A percentile compares a stretch with the other conserved stretches of the same genome.
These are phyloP conservation scores for Cirrhinus mrigala DNA, from an alignment of 2,797 vertebrate genomes.

Conservation along the genomic window DNA sequence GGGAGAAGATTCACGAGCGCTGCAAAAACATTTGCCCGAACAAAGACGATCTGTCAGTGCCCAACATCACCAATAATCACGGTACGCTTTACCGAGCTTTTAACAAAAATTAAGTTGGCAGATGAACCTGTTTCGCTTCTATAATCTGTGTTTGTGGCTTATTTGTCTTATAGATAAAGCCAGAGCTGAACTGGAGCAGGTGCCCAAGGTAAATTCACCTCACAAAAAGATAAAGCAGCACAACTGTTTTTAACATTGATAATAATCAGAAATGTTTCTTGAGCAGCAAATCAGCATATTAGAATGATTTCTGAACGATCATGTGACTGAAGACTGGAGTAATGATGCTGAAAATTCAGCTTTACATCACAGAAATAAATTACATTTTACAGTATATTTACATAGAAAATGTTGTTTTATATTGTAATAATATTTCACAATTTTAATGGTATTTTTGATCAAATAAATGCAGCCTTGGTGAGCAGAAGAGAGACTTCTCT, in stretches of 20 bases:
- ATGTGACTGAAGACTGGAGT: not conserved
- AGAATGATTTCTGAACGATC: not conserved
- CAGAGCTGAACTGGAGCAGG: conserved; percentile 95
- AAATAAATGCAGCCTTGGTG: not conserved
- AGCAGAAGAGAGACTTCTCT: not conserved
- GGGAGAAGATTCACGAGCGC: conserved; percentile 91
- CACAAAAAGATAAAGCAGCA: not conserved
- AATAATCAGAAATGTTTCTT: not conserved
- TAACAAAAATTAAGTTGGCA: too few species aligned
- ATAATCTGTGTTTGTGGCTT: not conserved
- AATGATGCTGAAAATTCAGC: not conserved
- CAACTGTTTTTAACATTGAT: not conserved
- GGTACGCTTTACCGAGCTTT: conserved; percentile 74
- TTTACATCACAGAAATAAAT: not conserved
- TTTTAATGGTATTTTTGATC: not conserved
- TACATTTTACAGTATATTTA: not conserved
- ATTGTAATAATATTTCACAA: not conserved
- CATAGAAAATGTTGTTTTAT: not conserved
- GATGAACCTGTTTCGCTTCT: not conserved
- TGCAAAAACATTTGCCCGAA: conserved; percentile 89
- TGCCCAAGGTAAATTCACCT: conserved; percentile 87
- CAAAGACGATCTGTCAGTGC: conserved; percentile 86
- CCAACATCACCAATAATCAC: conserved; percentile 83
- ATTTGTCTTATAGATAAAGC: conserved; percentile 87
- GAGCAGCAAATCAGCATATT: not conserved